Percentiles rank a stretch among this genome's conserved stretches.
Conservation (phyloP, 2,797 vertebrate genomes). For the Poecilia gillii region DNA sequence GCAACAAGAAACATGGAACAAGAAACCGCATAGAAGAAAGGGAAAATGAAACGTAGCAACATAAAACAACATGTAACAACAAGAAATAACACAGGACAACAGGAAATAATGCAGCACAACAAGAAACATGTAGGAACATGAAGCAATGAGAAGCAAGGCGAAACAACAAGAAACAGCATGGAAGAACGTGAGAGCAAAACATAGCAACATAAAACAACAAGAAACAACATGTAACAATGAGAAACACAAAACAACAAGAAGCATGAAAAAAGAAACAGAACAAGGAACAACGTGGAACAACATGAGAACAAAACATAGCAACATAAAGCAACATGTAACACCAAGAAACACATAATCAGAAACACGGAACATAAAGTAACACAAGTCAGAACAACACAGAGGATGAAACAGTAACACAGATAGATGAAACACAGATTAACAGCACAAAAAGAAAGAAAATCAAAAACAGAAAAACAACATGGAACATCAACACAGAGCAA, state of each 20-base stretch:
- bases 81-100: background rate
- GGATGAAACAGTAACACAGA: too few relatives aligned
- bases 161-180: background rate
- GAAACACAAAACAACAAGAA: too few relatives aligned
- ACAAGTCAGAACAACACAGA: too few relatives aligned
- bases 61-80: background rate
- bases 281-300: background rate
- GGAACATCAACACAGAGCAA: conserved; percentile 18
- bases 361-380: background rate
- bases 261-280: background rate
- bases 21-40: background rate
- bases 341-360: background rate
- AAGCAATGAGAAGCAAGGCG: too few relatives aligned
- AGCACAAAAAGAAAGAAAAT: too few relatives aligned
- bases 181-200: background rate
- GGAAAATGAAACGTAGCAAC: background rate
- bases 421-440: too few relatives aligned
- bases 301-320: background rate
- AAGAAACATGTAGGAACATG: background rate
- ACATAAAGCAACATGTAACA: background rate
- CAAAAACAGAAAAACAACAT: conserved; percentile 7
- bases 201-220: too few relatives aligned
- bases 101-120: background rate
- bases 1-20: background rate
- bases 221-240: too few relatives aligned